Base-by-base conservation (phyloP, 2,888 invertebrate genomes). In the Kuschelorhynchus macadamiae region DNA sequence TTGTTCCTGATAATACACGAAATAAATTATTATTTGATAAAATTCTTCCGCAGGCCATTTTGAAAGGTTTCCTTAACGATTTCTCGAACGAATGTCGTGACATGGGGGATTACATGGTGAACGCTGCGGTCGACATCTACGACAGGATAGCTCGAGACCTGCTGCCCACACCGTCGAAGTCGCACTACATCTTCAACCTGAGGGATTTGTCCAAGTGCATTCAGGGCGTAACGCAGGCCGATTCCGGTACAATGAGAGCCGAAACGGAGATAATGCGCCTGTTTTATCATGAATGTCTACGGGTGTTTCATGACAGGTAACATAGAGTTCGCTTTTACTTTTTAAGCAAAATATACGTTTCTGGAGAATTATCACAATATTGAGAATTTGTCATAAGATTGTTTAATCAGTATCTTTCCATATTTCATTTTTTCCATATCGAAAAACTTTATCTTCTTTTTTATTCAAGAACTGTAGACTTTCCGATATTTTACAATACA, bases 171-270 rank as follows among this genome's bases (percentile, higher is more conserved):
- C 97, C 97, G 0, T 90, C 93, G 20, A 96, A 96, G 81, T 94
- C 94, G 0, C 96, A 97, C 83, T 97, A 97, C 79, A 90, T 96
- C 11, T 97, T 97, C 82, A 97, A 97, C 83, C 84, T 97, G 75
- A 87, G 97, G 46, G 96, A 96, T 85, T 85, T 96, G 39, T 95
- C 96, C 8, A 96, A 96, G 82, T 94, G 94, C 69, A 87, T 96
- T 76, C 96, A 96, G 84, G 96, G 95, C n/a, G 89, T 95, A 7
- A 83, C 95, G 55, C 96, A 96, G 80, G 93, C 93, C 0, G 92
- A 94, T 79, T 87, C 89, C 25, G 88, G 88, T 0, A 77, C 88
- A 47, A 87, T 92, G 82, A 88, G 92, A 49, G 86, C 88, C 41
- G 89, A 92, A 53, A 85, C 84, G 60, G 88, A 88, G 65, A 90